A percentile compares a stretch with the other conserved stretches of the same genome.
Evolutionary conservation across 2,113 vertebrate species (phyloP).

Genomic region (Larimichthys polyactis): DNA sequence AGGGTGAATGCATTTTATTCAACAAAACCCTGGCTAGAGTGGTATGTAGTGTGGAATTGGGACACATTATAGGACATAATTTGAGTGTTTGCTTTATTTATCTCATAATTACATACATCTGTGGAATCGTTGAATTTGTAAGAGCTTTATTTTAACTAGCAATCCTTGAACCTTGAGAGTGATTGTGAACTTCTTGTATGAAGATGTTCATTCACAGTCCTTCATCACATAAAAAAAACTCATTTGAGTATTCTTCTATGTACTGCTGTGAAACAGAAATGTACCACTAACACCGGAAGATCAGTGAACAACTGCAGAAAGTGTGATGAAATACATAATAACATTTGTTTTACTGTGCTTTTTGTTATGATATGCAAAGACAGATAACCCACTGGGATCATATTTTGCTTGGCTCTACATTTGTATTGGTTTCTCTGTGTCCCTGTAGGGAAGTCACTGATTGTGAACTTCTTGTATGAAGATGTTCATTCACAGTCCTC

Average conservation of each 20-base stretch:
- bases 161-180: not conserved
- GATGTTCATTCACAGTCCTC: too few species aligned
- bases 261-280: not conserved
- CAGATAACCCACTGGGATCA: not conserved
- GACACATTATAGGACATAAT: not conserved
- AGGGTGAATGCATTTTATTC: not conserved
- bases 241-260: too few species aligned
- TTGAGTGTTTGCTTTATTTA: not conserved
- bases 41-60: not conserved
- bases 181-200: not conserved
- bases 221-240: too few species aligned
- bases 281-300: not conserved
- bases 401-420: slow-evolving; percentile 28
- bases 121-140: not conserved
- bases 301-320: not conserved
- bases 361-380: slow-evolving; percentile 8
- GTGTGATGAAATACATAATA: not conserved
- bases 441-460: slow-evolving; percentile 74
- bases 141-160: not conserved
- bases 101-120: not conserved
- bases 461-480: too few species aligned
- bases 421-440: slow-evolving; percentile 49
- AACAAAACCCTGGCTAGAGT: not conserved
- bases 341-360: not conserved
- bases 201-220: not conserved